Evolutionary conservation across 2,113 vertebrate genomes (phyloP).

Genomic region (Nesoenas mayeri): DNA sequence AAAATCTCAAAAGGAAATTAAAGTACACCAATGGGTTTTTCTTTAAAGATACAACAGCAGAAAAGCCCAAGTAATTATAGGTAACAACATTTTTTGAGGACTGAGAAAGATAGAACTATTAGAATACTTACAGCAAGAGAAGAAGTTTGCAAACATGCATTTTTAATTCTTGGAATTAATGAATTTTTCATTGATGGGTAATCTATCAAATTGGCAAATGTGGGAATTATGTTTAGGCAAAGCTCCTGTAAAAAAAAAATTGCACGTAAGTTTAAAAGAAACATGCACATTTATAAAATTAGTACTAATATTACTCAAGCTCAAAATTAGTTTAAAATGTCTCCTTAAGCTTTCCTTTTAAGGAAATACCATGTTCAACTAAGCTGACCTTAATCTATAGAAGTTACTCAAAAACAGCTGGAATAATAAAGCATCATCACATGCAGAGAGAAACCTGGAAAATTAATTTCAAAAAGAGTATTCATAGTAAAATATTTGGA

Average conservation of each 20-base stretch:
- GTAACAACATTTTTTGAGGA: background rate
- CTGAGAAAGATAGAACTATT: background rate
- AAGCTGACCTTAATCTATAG: background rate
- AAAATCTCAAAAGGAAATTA: background rate
- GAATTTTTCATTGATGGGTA: conserved; percentile 99
- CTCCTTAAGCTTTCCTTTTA: background rate
- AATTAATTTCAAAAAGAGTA: background rate
- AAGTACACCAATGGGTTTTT: background rate
- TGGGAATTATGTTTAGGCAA: conserved; percentile 98
- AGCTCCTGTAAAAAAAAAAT: conserved; percentile 84
- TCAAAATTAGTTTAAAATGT: background rate
- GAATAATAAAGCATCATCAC: background rate
- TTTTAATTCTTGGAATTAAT: conserved; percentile 96
- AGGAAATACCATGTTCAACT: background rate
- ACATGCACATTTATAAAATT: background rate
- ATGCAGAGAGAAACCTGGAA: background rate
- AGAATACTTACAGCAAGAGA: conserved; percentile 92
- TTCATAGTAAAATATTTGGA: background rate
- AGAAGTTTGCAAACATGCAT: conserved; percentile 94
- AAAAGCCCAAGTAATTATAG: background rate
- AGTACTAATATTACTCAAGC: background rate
- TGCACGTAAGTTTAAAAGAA: background rate
- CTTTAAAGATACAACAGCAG: background rate
- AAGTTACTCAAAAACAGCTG: background rate
- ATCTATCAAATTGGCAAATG: conserved; percentile 97